phyloP scores from a whole-genome alignment of 2,113 vertebrate species.

The Ginglymostoma cirratum region DNA sequence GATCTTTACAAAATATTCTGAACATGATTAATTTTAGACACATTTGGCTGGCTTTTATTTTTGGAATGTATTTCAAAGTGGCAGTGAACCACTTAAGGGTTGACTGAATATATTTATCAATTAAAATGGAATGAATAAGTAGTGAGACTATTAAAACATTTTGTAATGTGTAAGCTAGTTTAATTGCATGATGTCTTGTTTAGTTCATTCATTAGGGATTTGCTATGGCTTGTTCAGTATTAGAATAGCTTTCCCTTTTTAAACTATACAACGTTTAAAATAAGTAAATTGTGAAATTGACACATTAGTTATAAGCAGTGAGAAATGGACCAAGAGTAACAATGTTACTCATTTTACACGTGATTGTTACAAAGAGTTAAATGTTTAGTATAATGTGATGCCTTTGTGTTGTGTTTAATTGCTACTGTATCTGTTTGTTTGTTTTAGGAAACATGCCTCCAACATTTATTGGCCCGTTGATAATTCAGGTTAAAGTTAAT shows the following conservation, averaged over 20 bases:
- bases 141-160: background rate
- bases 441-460: slow-evolving; percentile 62
- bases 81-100: background rate
- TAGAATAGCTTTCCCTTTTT: background rate
- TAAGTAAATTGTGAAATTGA: background rate
- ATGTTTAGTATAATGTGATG: background rate
- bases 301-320: background rate
- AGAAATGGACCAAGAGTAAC: background rate
- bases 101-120: background rate
- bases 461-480: slow-evolving; percentile 53
- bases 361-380: background rate
- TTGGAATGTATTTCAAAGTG: background rate
- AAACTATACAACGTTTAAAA: background rate
- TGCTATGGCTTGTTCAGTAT: background rate
- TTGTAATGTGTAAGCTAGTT: background rate
- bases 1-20: background rate
- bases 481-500: slow-evolving; percentile 58
- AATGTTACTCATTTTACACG: background rate
- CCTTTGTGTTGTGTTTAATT: background rate
- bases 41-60: background rate
- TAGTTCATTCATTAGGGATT: background rate
- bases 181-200: background rate
- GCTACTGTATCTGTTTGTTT: background rate
- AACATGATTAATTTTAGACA: background rate
- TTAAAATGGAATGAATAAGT: background rate